Evolutionary conservation across 2,888 invertebrate genomes (phyloP).

Genomic region (Drosophila longiperda): DNA sequence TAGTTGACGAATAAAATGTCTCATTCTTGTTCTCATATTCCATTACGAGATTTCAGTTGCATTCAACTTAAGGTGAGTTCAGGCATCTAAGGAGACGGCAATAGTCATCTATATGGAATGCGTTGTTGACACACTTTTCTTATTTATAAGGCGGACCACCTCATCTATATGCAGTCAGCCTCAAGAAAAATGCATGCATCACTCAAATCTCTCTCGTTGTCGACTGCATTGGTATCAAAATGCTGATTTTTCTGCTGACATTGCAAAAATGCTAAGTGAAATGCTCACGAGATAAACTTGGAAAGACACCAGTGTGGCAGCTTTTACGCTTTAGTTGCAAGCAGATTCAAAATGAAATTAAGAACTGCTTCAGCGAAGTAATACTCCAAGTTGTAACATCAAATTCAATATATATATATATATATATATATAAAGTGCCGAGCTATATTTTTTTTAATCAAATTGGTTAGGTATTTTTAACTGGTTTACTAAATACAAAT

Average conservation of each 20-base stretch:
- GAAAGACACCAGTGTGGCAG: conserved; percentile 22
- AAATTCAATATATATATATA: background rate
- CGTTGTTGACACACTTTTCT: conserved; percentile 76
- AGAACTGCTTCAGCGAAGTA: background rate
- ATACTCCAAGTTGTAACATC: background rate
- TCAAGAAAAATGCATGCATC: conserved; percentile 50
- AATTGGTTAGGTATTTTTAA: background rate
- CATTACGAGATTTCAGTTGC: conserved; percentile 39
- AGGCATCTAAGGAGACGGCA: conserved; percentile 22
- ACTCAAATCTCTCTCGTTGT: conserved; percentile 25
- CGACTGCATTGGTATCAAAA: conserved; percentile 32
- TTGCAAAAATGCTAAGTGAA: conserved; percentile 54
- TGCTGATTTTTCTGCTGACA: conserved; percentile 55
- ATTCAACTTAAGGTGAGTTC: conserved; percentile 49
- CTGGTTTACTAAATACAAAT: background rate
- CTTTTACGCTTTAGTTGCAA: conserved; percentile 17
- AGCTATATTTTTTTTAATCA: background rate
- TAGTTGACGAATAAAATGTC: conserved; percentile 4
- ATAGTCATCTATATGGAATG: conserved; percentile 51
- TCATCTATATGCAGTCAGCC: conserved; percentile 71
- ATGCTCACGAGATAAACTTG: conserved; percentile 13
- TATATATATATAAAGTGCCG: background rate
- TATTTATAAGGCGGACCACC: conserved; percentile 67
- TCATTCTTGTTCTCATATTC: conserved; percentile 31
- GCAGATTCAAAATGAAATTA: conserved; percentile 34